Percentiles rank a stretch among this genome's conserved stretches.
Evolutionary conservation across 2,113 vertebrate species (phyloP).

Genomic region (cattle (Bos taurus)): DNA sequence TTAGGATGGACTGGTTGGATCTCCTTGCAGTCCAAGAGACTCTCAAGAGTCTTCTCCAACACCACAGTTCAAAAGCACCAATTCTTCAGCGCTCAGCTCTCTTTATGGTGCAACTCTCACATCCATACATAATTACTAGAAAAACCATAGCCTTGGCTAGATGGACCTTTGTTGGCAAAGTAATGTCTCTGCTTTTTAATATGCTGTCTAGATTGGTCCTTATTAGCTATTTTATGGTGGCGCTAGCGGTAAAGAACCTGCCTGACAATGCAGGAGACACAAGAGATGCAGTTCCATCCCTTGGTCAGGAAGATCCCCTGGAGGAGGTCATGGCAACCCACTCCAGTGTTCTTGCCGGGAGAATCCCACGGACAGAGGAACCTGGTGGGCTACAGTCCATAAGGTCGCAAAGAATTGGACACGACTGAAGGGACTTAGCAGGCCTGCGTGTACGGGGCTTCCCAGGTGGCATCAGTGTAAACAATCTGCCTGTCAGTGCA

Average conservation of each 20-base stretch:
- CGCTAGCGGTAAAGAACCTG: background rate
- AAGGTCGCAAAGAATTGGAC: background rate
- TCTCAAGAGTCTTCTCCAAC: background rate
- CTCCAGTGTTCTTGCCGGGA: background rate
- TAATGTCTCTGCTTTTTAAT: background rate
- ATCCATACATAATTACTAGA: rapidly evolving
- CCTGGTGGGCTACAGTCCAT: background rate
- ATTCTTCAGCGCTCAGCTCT: rapidly evolving
- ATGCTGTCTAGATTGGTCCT: background rate
- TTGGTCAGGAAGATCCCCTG: background rate
- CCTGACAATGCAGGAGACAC: background rate
- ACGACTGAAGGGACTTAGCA: background rate
- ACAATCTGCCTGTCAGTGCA: background rate
- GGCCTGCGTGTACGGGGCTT: rapidly evolving
- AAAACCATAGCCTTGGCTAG: background rate
- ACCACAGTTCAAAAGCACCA: background rate
- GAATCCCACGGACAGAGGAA: background rate
- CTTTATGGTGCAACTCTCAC: rapidly evolving
- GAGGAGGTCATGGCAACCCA: background rate
- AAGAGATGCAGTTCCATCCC: background rate
- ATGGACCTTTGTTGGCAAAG: background rate
- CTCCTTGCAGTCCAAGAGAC: background rate
- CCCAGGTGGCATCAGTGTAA: background rate
- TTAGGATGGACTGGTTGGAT: background rate
- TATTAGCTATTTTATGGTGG: background rate